Base-by-base conservation (phyloP, 2,113 vertebrate species). In the Corydoras sp. region DNA sequence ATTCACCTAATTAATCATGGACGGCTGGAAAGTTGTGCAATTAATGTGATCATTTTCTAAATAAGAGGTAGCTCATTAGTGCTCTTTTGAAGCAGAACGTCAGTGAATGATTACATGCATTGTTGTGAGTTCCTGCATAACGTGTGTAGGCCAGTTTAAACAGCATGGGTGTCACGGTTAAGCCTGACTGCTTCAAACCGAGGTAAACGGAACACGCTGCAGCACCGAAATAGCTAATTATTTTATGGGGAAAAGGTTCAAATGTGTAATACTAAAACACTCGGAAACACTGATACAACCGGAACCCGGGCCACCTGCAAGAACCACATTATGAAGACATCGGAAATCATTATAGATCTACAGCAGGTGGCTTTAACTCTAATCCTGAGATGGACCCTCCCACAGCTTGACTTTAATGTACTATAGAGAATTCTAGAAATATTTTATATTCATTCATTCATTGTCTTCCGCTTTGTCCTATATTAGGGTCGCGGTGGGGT, bases 1-100 rank as follows among this genome's bases (percentile, higher is more conserved):
- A 54, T 70, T 49, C 53, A 61, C 56, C 32, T 29, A 14, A 77
- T 76, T 74, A 64, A 74, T 74, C 71, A 77, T 72, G 69, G 32
- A 75, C 62, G 69, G 30, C 67, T 65, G 15, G 75, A 71, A 58
- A 64, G 50, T 72, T 56, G 62, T 54, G 50, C 58, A 70, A 75
- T 59, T 65, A 65, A 53, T 58, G 18, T 7, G 15, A 68, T 58
- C 68, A 70, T 75, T 70, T 59, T 58, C 54, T 56, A 56, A 59
- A 70, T 75, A 65, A 60, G 71, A 35, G 65, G 58, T 60, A 54
- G 63, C 64, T 66, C 64, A 73, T 60, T 73, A 67, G 66, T 56
- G 31, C 56, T 60, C 63, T 67, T 63, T 67, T 58, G 58, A 58
- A 60, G 48, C 11, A 54, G 56, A 30, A 55, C 48, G 61, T 15